Base-by-base conservation (phyloP, 2,797 vertebrate species). In the Dallia pectoralis region DNA sequence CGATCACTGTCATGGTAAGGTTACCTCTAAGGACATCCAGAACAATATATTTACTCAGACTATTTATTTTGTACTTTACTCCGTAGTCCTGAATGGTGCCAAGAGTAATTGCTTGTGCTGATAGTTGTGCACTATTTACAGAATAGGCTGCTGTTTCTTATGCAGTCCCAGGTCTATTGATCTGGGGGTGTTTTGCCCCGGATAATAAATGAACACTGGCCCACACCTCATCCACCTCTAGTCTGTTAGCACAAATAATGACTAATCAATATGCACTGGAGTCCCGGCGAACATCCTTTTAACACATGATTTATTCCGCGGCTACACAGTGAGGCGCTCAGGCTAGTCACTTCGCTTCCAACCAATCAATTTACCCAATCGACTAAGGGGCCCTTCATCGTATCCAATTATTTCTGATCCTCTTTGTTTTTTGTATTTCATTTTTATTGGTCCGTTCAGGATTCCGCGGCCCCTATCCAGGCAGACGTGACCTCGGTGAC, bases 301-400 rank as follows among this genome's bases (percentile, higher is more conserved):
- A 96, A 94, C 93, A 94, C 94, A 89, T 94, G 93, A 96, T 96
- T 96, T 96, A 96, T 85, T 74, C 78, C 85, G 82, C 88, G 86
- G 22, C 47, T 30, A 18, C 67, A 29, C 67, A 27, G 9, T 1
- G 40, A 48, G 29, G 44, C 27, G 6, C 15, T 6, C 40, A 14
- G 25, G 5, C 18, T 29, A 11, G 44, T 69, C 67, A 69, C 67
- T 69, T 18, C 16, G 16, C 47, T 30, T 83, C 69, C 83, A 70
- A 81, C 77, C 80, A 75, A 87, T 89, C 87, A 87, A 83, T 89
- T 77, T 47, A 75, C 66, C 81, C 88, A 81, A 80, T 90, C 82
- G 27, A 53, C 63, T 5, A 2, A 74, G 33, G 74, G 56, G 48
- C 67, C 29, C 77, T 70, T 73, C 69, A 70, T 79, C 81, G 49